phyloP scores from a whole-genome alignment of 23 tunicate genomes.

The Ascidia mentula region DNA sequence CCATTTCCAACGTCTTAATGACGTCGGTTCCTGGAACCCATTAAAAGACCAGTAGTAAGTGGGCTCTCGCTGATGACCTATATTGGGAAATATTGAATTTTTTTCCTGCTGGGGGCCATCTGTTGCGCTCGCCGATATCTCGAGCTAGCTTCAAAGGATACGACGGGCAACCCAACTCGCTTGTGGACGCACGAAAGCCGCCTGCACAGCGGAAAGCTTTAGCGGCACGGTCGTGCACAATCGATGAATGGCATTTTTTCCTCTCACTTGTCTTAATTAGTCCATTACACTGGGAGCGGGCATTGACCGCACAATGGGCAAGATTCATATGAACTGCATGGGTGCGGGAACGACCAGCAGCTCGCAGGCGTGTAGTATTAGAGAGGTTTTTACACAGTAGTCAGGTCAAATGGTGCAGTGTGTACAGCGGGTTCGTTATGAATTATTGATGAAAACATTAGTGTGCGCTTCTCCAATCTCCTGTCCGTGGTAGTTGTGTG shows the following conservation, averaged over 20 bases:
- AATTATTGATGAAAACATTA: too few species aligned
- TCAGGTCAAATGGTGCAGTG: too few species aligned
- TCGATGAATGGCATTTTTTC: background rate
- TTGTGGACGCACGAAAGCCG: background rate
- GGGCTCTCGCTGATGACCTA: background rate
- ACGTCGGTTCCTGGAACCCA: too few species aligned
- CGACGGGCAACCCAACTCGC: background rate
- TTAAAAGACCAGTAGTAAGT: too few species aligned
- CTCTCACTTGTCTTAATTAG: background rate
- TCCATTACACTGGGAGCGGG: background rate
- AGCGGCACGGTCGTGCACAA: background rate
- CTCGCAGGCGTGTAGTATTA: too few species aligned
- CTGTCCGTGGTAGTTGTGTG: too few species aligned
- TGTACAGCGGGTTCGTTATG: too few species aligned
- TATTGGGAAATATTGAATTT: background rate
- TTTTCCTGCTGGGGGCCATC: background rate
- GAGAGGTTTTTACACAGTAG: too few species aligned
- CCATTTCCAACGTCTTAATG: too few species aligned
- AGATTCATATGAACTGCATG: too few species aligned
- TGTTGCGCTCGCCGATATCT: background rate
- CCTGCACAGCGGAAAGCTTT: background rate
- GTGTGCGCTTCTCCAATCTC: too few species aligned
- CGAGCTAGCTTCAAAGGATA: background rate
- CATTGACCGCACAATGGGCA: slow-evolving; percentile 2
- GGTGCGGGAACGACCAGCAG: too few species aligned